Base-by-base conservation (phyloP, 2,797 vertebrate species). In the Phyllotis vaccarum region DNA sequence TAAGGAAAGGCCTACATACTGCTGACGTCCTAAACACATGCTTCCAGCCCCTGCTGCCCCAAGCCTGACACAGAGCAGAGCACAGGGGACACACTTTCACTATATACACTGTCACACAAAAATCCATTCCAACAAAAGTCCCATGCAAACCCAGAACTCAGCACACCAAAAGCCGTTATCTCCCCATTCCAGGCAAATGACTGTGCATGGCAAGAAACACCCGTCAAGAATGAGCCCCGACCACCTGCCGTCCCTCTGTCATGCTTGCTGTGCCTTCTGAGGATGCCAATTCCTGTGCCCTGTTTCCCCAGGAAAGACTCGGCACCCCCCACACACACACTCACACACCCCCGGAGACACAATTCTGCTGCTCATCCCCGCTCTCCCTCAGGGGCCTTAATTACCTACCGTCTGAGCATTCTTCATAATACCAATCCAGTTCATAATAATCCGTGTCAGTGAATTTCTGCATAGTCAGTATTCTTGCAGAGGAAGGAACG, bases 391-490 rank as follows among this genome's bases (percentile, higher is more conserved):
- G 97, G 97, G 90, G 75, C 54, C 93, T 88, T 97, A 98, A 99
- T 99, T 99, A 99, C 99, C 99, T 99, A 99, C 99, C 99, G 98
- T 99, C 99, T 0, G 99, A 99, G 96, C 99, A 99, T 98, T 99
- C 99, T 97, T 99, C 99, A 98, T 99, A 99, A 98, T 99, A 99
- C 99, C 99, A 99, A 98, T 99, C 99, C 98, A 99, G 98, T 94
- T 99, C 99, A 95, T 99, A 99, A 98, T 99, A 99, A 98, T 99
- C 99, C 97, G 99, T 99, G 98, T 99, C 99, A 81, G 99, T 99
- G 97, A 99, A 99, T 99, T 99, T 99, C 99, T 99, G 99, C 99
- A 99, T 99, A 99, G 99, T 99, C 98, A 98, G 98, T 96, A 97
- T 98, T 97, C 98, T 98, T 94, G 98, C 98, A 97, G 95, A 94